Evolutionary conservation across 23 tunicate species (phyloP), one percentile per base, ranked within the genome.

Genomic region (Phallusia fumigata): DNA sequence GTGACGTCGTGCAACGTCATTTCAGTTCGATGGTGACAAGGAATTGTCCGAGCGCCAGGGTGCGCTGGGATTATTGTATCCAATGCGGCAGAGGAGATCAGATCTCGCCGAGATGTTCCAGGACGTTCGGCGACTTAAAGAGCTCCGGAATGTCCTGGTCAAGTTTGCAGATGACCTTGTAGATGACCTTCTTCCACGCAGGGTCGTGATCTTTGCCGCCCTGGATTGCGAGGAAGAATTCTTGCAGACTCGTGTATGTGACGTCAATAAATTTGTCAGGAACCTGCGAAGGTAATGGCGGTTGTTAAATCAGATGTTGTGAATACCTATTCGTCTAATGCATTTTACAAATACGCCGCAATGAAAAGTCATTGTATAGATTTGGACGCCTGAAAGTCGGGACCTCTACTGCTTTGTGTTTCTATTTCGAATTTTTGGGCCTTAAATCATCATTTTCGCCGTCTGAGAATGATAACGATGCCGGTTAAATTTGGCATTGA

Each of bases 111-210:
- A 91, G 77, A 33, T 80, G 84, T 33, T 91, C 88, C 28, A 91
- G 88, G 52, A 91, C 96, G 50, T 91, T 91, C 10, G 91, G 96
- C 50, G 90, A 83, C 75, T 95, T 95, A 73, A 95, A 95, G 30
- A 91, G 53, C 30, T 90, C 95, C 19, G 99, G 99, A 47, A 95
- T 90, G 22, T 95, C 95, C 19, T 83, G 82, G 77, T 95, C 99
- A 52, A 86, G 74, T 65, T 95, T 95, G 88, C 91, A 86, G 74
- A 95, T 95, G 32, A 95, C 86, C 80, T 95, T 95, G 89, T 95
- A 95, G 52, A 95, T 95, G 74, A 91, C 99, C 65, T 95, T 95
- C 74, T 95, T 95, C 99, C 99, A 95, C n/a, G 89, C 76, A 28
- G 95, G 86, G 36, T 95, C 99, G 83, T 72, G 74, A 53, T 95